Evolutionary conservation across 2,888 invertebrate species (phyloP), one percentile per base, ranked within the genome.

Genomic region (Colletes collaris): DNA sequence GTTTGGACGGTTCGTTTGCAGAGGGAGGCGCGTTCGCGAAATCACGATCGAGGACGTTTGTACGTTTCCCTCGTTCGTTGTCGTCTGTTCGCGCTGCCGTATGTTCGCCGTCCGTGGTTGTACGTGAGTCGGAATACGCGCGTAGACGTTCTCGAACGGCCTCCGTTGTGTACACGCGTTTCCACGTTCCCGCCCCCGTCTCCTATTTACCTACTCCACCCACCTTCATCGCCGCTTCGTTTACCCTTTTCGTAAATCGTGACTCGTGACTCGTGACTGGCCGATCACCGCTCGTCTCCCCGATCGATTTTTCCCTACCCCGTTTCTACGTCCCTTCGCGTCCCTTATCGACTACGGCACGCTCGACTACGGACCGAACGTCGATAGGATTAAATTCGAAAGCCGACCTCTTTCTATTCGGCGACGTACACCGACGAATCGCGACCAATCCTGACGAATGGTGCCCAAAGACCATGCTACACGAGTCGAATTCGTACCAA

Each of bases 1-100:
- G 85, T 88, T 88, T 83, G 84, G 79, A 65, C 73, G 79, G 73
- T 78, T 88, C 85, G 84, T 86, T 88, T 85, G 82, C 55, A 70
- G 65, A 82, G 79, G 64, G 69, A 81, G 70, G 79, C 76, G 76
- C 72, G 76, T 84, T 86, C 81, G 86, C 27, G 79, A 89, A 88
- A 89, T 89, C 89, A 89, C 85, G 86, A 86, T 81, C 71, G 79
- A 71, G 73, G 55, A 53, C 53, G 76, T 27, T 27, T 27, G 27
- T 71, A 72, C 79, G 80, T 78, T 68, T 35, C 37, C 59, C 68
- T 66, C 77, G 77, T 55, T 68, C 65, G 58, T 72, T 70, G 73
- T 64, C 58, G 71, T 72, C 62, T 64, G 74, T 74, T 68, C 60
- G 66, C 79, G 62, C 67, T 76, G 56, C 46, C 50, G 55, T 71